Base-by-base conservation (phyloP, 1,140 invertebrate species). In the Saccostrea cuccullata region DNA sequence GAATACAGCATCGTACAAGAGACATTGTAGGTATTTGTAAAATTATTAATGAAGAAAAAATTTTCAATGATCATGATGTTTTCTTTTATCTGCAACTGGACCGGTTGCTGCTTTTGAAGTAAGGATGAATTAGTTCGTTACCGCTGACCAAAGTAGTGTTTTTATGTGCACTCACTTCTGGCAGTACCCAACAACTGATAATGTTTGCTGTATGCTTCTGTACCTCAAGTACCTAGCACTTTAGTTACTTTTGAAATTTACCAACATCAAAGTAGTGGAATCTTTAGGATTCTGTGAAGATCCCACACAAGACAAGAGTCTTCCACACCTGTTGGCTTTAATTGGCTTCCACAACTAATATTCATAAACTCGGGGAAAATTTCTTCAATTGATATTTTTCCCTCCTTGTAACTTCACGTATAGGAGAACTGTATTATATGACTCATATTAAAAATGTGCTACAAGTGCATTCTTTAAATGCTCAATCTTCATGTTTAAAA, bases 401-500 rank as follows among this genome's bases (percentile, higher is more conserved):
- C 26, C 26, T 36, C 12, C 26, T 12, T 6, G 12, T 15, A 12
- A 15, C 23, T 30, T 77, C 30, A 77, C 30, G 12, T 13, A 26
- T 6, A 73, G 11, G 26, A 73, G 13, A 1, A 20, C 6, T 26
- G 4, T 36, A 77, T 77, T 77, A 11, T 77, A 11, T 77, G 70
- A 77, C 26, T 77, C 70, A 77, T 77, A 77, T 77, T 30, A 30
- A 77, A 77, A 77, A 12, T 13, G 26, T 30, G 26, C 4, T 23
- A 77, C 30, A 17, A 77, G 9, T 36, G 15, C 70, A 77, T 77
- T 77, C 70, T 77, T 30, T 17, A 77, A 26, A 77, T 77, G 30
- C 70, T 77, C 30, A 77, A 77, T 77, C 70, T 77, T 77, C 70
- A 77, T 30, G 70, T 77, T 77, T 77, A 12, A 36, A 77, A 77